These are phyloP conservation scores for Orchestes rusci DNA, from an alignment of 2,888 invertebrate species.

Conservation along the genomic window DNA sequence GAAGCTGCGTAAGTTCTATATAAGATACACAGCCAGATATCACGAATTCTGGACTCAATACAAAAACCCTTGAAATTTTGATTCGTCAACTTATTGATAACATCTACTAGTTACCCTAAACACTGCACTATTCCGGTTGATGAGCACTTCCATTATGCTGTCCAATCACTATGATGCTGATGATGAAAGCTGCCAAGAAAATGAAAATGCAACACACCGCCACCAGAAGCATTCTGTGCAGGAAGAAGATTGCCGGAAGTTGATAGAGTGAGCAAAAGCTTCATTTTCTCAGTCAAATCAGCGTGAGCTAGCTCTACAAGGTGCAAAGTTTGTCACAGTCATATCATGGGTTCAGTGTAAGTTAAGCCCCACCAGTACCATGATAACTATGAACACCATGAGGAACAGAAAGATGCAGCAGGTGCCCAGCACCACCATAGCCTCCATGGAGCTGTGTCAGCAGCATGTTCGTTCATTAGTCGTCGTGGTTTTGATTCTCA, in stretches of 20 bases:
- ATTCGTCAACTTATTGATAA: no score
- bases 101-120: no score
- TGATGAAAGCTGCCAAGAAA: slow-evolving; percentile 23
- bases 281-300: slow-evolving; percentile 13
- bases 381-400: slow-evolving; percentile 13
- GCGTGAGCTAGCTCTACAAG: slow-evolving; percentile 1
- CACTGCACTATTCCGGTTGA: no score
- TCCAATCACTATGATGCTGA: slow-evolving; percentile 24
- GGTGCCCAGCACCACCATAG: slow-evolving; percentile 14
- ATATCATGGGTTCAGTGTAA: no score
- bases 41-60: no score
- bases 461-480: slow-evolving; percentile 13
- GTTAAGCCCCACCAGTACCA: slow-evolving; percentile 10
- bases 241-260: slow-evolving; percentile 14
- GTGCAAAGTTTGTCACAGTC: neutral
- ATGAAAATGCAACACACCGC: slow-evolving; percentile 24
- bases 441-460: slow-evolving; percentile 11
- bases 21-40: no score
- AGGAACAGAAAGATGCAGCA: slow-evolving; percentile 16
- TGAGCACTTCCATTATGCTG: slow-evolving; percentile 21
- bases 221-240: slow-evolving; percentile 21
- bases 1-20: no score
- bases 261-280: no score
- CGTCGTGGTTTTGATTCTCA: slow-evolving; percentile 41
- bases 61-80: no score